Evolutionary conservation across 2,797 vertebrate genomes (phyloP).

Genomic region (Limnodromus scolopaceus): DNA sequence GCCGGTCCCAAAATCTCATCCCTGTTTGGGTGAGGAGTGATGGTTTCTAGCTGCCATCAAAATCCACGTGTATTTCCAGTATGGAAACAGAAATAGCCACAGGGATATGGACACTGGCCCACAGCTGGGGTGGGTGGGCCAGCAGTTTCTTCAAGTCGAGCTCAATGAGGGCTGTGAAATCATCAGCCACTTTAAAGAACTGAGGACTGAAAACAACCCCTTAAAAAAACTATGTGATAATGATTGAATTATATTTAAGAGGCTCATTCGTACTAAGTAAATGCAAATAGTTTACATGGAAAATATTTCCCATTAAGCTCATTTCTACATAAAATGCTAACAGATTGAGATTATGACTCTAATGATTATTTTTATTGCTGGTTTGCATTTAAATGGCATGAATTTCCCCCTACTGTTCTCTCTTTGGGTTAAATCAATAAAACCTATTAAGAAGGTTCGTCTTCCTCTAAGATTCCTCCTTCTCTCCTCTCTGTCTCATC

Average conservation of each 20-base stretch:
- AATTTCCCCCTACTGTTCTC: slow-evolving; percentile 53
- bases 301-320: slow-evolving; percentile 58
- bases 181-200: neutral
- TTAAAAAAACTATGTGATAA: neutral
- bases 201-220: neutral
- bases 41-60: neutral
- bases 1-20: neutral
- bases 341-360: slow-evolving; percentile 65
- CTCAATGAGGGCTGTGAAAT: neutral
- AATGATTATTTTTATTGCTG: slow-evolving; percentile 67
- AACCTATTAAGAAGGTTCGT: slow-evolving; percentile 49
- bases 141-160: neutral
- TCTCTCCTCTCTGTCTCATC: slow-evolving; percentile 60
- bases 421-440: slow-evolving; percentile 67
- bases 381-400: slow-evolving; percentile 70
- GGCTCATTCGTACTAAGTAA: neutral
- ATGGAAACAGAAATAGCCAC: neutral
- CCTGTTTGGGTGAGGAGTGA: neutral
- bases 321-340: slow-evolving; percentile 61
- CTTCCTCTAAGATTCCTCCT: slow-evolving; percentile 52
- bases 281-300: slow-evolving; percentile 44
- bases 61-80: neutral
- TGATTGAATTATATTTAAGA: slow-evolving; percentile 41
- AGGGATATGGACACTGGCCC: neutral
- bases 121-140: neutral